Percentiles rank a stretch among this genome's conserved stretches.
phyloP scores from a whole-genome alignment of 2,888 invertebrate genomes.

The Diarsia dahlii region DNA sequence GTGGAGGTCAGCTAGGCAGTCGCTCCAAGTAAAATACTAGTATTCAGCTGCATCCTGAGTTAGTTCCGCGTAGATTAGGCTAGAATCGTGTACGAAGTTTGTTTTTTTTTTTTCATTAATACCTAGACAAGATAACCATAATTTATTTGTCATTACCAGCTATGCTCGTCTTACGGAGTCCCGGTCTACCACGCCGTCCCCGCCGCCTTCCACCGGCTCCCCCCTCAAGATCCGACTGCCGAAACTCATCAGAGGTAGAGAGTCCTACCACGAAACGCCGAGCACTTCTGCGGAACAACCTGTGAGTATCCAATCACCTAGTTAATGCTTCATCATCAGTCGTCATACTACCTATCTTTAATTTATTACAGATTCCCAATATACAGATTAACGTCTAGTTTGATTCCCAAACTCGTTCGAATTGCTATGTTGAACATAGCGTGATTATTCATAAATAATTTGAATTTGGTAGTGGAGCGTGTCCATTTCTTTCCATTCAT shows the following conservation, averaged over 20 bases:
- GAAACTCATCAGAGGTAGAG: slow-evolving; percentile 76
- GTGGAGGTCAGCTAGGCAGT: no score
- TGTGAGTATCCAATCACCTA: slow-evolving; percentile 15
- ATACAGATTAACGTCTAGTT: no score
- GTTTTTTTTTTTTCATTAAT: not conserved
- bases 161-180: slow-evolving; percentile 94
- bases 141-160: slow-evolving; percentile 77
- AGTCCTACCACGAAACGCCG: slow-evolving; percentile 70
- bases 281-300: slow-evolving; percentile 76
- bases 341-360: not conserved
- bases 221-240: slow-evolving; percentile 83
- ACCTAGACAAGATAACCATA: not conserved
- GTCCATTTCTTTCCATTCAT: not conserved
- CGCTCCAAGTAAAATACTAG: no score
- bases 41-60: no score
- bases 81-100: not conserved
- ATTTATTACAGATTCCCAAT: no score
- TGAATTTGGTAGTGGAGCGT: no score
- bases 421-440: no score
- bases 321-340: not conserved
- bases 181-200: slow-evolving; percentile 94
- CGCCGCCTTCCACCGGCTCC: slow-evolving; percentile 90
- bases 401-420: no score
- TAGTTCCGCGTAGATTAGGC: not conserved
- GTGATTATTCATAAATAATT: no score